These are phyloP conservation scores for Laupala kohalensis DNA, from an alignment of 1,140 invertebrate species.

Conservation along the genomic window DNA sequence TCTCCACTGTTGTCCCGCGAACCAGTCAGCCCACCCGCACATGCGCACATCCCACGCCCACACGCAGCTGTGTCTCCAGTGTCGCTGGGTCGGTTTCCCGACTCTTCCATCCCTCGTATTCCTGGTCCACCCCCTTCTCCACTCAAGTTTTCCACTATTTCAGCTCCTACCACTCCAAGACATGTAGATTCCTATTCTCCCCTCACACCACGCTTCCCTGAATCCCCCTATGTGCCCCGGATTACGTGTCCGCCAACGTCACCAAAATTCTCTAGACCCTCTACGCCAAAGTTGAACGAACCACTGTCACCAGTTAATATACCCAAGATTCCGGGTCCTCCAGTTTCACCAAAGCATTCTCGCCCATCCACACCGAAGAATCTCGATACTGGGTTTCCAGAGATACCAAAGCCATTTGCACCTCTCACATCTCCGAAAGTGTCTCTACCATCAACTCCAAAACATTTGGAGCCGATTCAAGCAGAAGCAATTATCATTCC, in stretches of 20 bases:
- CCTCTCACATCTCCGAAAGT: not conserved
- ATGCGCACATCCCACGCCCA: not conserved
- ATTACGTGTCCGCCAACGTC: not conserved
- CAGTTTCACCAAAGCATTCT: not conserved
- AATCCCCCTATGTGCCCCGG: not conserved
- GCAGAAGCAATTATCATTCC: not conserved
- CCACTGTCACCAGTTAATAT: too few relatives aligned
- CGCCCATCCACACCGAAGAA: conserved; percentile 1
- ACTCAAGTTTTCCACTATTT: not conserved
- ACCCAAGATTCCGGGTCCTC: not conserved
- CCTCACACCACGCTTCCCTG: not conserved
- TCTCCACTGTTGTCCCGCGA: not conserved
- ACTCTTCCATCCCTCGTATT: not conserved
- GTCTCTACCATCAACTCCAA: not conserved
- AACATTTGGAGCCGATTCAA: not conserved
- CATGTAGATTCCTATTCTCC: not conserved
- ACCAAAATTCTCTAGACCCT: not conserved
- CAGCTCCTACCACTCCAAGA: not conserved
- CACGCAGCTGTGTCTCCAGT: not conserved
- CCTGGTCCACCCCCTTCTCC: not conserved
- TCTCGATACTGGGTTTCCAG: not conserved
- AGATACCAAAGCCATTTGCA: not conserved
- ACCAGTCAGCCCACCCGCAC: not conserved
- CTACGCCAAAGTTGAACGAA: not conserved
- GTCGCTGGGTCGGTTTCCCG: not conserved